Percentiles rank a stretch among this genome's conserved stretches.
Evolutionary conservation across 2,888 invertebrate genomes (phyloP).

Genomic region (Gari tellinella): DNA sequence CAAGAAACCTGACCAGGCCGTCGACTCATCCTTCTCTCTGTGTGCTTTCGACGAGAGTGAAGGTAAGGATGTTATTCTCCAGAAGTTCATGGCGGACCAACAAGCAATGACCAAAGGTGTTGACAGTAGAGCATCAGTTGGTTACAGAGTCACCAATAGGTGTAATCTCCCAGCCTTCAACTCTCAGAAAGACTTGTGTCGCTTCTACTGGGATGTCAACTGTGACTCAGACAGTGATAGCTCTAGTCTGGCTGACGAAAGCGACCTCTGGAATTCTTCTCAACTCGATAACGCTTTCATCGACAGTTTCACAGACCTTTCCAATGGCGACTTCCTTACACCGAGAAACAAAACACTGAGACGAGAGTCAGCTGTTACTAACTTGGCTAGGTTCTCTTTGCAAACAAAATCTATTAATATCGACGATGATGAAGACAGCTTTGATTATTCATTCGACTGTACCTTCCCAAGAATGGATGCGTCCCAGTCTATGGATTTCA

Average conservation of each 20-base stretch:
- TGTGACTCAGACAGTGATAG: slow-evolving; percentile 42
- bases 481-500: too few relatives aligned
- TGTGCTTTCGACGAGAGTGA: slow-evolving; percentile 22
- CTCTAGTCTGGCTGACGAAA: too few relatives aligned
- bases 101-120: too few relatives aligned
- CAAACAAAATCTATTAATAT: slow-evolving; percentile 2
- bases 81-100: slow-evolving; percentile 48
- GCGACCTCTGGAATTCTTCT: slow-evolving; percentile 8
- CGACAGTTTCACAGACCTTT: slow-evolving; percentile 4
- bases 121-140: too few relatives aligned
- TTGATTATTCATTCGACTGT: slow-evolving; percentile 42
- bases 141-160: slow-evolving; percentile 5
- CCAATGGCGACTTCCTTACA: slow-evolving; percentile 2
- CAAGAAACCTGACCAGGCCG: slow-evolving; percentile 5
- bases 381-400: slow-evolving; percentile 17
- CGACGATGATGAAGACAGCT: slow-evolving; percentile 12
- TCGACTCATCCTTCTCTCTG: slow-evolving; percentile 22
- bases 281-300: slow-evolving; percentile 33
- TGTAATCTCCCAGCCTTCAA: slow-evolving; percentile 24
- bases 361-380: slow-evolving; percentile 20
- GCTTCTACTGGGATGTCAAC: slow-evolving; percentile 36
- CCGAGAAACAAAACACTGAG: slow-evolving; percentile 12
- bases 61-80: slow-evolving; percentile 40
- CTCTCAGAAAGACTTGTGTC: slow-evolving; percentile 30
- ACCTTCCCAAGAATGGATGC: slow-evolving; percentile 26